Conservation (phyloP, 2,888 invertebrate genomes). For the Drosophila algonquin region DNA sequence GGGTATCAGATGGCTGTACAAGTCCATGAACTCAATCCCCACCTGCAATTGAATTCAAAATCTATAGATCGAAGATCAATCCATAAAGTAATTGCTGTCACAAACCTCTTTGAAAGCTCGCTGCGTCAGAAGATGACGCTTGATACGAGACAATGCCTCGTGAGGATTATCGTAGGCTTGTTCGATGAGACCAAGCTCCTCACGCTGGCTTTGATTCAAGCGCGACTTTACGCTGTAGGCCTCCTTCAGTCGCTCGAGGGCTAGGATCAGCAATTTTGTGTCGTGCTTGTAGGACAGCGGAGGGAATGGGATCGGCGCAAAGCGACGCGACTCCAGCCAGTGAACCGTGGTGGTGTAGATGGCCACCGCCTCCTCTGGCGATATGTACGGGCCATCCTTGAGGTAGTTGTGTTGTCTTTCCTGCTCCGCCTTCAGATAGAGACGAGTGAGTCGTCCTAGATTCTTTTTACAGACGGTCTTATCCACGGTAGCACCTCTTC, state of each 20-base stretch:
- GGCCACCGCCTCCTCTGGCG: constrained; percentile 99
- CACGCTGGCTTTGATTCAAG: constrained; percentile 98
- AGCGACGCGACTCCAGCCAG: constrained; percentile 99
- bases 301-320: constrained; percentile 99
- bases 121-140: constrained; percentile 99
- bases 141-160: constrained; percentile 99
- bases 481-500: constrained; percentile 99
- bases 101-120: constrained; percentile 97
- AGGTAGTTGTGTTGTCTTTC: constrained; percentile 99
- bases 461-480: constrained; percentile 99
- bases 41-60: constrained; percentile 85
- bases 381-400: constrained; percentile 99
- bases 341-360: constrained; percentile 99
- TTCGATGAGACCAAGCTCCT: constrained; percentile 98
- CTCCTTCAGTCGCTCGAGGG: constrained; percentile 97
- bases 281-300: constrained; percentile 99
- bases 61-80: background rate
- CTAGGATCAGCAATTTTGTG: constrained; percentile 98
- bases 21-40: constrained; percentile 99
- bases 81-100: background rate
- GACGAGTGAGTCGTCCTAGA: constrained; percentile 96
- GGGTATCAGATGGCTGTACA: constrained; percentile 99
- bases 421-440: constrained; percentile 99
- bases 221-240: constrained; percentile 99
- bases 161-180: constrained; percentile 99